Evolutionary conservation across 2,888 invertebrate genomes (phyloP).

Genomic region (Acanthopleura granulata): DNA sequence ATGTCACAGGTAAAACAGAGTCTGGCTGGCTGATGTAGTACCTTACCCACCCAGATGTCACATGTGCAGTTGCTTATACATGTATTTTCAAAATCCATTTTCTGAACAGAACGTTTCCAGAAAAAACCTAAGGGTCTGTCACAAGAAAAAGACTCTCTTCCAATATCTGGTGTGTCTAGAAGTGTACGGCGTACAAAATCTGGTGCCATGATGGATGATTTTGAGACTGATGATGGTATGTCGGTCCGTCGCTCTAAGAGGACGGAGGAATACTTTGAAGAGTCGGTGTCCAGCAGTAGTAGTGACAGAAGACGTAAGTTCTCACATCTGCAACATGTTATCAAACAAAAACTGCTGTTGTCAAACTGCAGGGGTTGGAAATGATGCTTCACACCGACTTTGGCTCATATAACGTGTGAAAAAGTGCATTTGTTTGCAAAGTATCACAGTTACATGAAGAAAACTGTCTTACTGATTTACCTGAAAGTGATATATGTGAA

Average conservation of each 20-base stretch:
- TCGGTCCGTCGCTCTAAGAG: background rate
- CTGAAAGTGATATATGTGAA: too few relatives aligned
- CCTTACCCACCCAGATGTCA: too few relatives aligned
- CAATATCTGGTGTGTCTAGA: conserved; percentile 20
- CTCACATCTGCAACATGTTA: too few relatives aligned
- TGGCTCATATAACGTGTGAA: too few relatives aligned
- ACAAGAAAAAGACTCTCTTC: background rate
- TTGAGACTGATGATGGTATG: conserved; percentile 15
- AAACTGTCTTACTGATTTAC: too few relatives aligned
- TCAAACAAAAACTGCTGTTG: too few relatives aligned
- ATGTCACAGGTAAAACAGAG: too few relatives aligned
- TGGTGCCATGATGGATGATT: conserved; percentile 35
- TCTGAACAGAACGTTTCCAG: background rate
- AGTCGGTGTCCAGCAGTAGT: background rate
- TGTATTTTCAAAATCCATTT: background rate
- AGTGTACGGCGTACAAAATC: conserved; percentile 40
- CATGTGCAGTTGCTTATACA: background rate
- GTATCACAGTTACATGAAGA: too few relatives aligned
- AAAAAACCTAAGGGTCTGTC: conserved; percentile 13
- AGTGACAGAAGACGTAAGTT: background rate
- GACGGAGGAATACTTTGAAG: conserved; percentile 15
- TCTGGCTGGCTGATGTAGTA: too few relatives aligned
- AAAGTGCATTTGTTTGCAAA: too few relatives aligned
- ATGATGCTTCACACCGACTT: too few relatives aligned
- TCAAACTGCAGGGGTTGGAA: too few relatives aligned